Evolutionary conservation across 1,140 invertebrate genomes (phyloP).

Genomic region (Trinorchestia longiramus): DNA sequence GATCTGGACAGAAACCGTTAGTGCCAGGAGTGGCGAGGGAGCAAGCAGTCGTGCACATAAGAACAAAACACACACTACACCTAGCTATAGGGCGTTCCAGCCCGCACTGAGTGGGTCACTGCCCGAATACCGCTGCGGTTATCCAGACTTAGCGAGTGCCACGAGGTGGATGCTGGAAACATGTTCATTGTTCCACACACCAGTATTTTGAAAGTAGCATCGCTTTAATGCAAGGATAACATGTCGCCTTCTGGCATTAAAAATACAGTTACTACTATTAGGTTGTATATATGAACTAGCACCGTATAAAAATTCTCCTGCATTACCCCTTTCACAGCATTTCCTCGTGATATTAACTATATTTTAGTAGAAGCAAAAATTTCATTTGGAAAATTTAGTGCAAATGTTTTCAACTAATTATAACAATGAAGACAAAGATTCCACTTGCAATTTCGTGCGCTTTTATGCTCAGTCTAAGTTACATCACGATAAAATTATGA

Average conservation of each 20-base stretch:
- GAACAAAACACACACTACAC: background rate
- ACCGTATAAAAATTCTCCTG: no score
- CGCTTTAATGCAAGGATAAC: background rate
- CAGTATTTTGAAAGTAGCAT: background rate
- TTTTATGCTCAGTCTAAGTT: no score
- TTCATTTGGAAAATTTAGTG: no score
- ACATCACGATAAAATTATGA: no score
- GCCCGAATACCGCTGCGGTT: background rate
- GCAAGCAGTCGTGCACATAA: background rate
- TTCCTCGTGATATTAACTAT: no score
- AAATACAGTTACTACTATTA: no score
- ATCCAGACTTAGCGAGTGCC: background rate
- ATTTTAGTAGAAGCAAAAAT: no score
- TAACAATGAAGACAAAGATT: no score
- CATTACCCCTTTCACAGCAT: no score
- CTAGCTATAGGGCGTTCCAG: background rate
- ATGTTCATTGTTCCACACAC: background rate
- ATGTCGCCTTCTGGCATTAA: background rate
- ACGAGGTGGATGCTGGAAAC: background rate
- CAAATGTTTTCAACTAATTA: no score
- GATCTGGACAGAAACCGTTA: background rate
- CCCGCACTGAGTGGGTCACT: background rate
- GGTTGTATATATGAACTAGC: no score
- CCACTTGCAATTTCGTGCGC: no score
- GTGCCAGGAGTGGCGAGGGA: constrained; percentile 22